Base-by-base conservation (phyloP, 2,797 vertebrate genomes). In the Scarus forsteni region DNA sequence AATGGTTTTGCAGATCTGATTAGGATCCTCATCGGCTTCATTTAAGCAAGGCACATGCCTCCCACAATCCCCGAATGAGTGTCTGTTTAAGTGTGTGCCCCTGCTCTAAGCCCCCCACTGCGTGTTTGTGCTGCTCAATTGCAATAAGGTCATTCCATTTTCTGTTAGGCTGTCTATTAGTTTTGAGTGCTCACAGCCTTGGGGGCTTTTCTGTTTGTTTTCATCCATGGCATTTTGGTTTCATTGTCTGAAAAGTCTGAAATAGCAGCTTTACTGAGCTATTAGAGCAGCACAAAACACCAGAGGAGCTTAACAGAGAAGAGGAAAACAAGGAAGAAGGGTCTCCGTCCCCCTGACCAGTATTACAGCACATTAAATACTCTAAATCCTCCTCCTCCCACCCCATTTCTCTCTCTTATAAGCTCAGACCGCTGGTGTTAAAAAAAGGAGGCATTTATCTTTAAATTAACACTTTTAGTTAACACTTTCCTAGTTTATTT, bases 121-220 rank as follows among this genome's bases (percentile, higher is more conserved):
- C 42, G 44, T 43, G 70, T 53, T 45, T 60, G 66, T 71, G 58
- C 59, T 53, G 40, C 61, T 66, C 18, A 48, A 46, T 35, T 62
- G 45, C 50, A 87, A 74, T 66, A 79, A 85, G 70, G 73, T 80
- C 60, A 66, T 62, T 77, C 61, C 70, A 63, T 70, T 79, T 81
- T 76, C 59, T 44, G 76, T 62, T 46, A 36, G 61, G 13, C 44
- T 39, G 51, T 69, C 43, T 77, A 78, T 77, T 73, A 54, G 79
- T 75, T 73, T 52, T 65, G 66, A 82, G 62, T 53, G 57, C 70
- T 53, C 46, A 46, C 52, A 71, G 59, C 74, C 55, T 46, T 39
- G 19, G 49, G 50, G 55, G 65, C 48, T 57, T 79, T 70, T 65
- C 27, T 72, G 61, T 73, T 77, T 78, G 64, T 68, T 77, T 70